Conservation (phyloP, 2,888 invertebrate genomes). For the Disparrhopalites patrizii region DNA sequence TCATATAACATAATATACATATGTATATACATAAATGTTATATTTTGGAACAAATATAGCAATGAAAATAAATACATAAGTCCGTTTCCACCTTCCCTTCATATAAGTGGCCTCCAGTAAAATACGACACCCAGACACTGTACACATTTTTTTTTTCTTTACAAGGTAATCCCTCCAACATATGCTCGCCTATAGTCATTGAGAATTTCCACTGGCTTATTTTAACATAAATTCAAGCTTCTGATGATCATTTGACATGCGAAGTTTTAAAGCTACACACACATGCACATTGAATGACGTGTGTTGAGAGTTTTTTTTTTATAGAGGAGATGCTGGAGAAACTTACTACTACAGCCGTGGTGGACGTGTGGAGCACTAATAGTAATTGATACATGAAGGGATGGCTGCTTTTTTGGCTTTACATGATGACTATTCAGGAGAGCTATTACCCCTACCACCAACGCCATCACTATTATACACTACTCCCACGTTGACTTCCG, state of each 20-base stretch:
- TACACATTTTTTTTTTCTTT: no score
- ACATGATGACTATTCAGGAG: background rate
- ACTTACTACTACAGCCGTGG: no score
- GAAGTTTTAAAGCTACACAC: conserved; percentile 16
- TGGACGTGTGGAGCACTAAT: conserved; percentile 1
- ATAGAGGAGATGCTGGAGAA: background rate
- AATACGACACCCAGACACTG: no score
- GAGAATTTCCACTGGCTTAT: conserved; percentile 23
- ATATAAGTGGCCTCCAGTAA: background rate
- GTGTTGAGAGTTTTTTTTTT: no score
- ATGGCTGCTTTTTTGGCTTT: background rate
- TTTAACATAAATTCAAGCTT: conserved; percentile 14
- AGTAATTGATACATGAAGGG: conserved; percentile 18
- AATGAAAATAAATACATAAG: no score
- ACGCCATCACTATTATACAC: background rate
- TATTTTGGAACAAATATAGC: no score
- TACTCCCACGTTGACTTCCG: no score
- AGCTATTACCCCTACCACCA: conserved; percentile 1
- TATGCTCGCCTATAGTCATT: conserved; percentile 12
- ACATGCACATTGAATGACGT: background rate
- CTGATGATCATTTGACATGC: conserved; percentile 37
- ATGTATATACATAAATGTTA: no score
- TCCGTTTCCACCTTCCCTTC: no score
- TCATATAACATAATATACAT: no score
- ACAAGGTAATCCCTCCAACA: background rate